Evolutionary conservation across 2,797 vertebrate genomes (phyloP), one percentile per base, ranked within the genome.

Genomic region (Tarsius wallacei): DNA sequence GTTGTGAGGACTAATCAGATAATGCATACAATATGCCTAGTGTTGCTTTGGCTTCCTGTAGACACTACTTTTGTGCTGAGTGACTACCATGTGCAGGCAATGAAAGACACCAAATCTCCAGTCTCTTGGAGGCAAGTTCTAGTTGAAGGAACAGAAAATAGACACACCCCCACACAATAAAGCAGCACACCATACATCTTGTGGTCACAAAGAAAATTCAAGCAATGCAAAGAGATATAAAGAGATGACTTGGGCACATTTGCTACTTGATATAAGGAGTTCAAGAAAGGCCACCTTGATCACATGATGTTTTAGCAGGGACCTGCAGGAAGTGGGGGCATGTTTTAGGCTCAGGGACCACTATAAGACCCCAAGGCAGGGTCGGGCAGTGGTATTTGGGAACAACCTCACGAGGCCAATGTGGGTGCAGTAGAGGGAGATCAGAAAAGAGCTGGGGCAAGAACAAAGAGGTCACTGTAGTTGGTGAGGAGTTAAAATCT

Each of bases 71-170:
- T 24, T 28, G 21, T 49, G 26, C 66, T 59, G 55, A 83, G n/a
- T 36, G 36, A 85, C 3, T 77, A 85, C n/a, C 78, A 28, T 21
- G 21, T 36, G 4, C 3, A 95, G 59, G 19, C n/a, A 94, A 42
- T 36, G 87, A 63, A 73, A 81, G 26, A 66, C 93, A 82, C 19
- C 21, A 87, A 94, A 28, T 49, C 7, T 7, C 28, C 5, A 19
- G 7, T 89, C 55, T 71, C 13, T 71, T 73, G 49, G 33, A 73
- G 13, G 4, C 64, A 19, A 68, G 14, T 80, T 87, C 15, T 96
- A 86, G 53, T 57, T 42, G 33, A 95, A 9, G 64, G 7, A 70
- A 33, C 5, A 97, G 76, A 78, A 97, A 93, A 84, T 5, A 47
- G 47, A 33, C 47, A 59, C 49, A 28, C 5, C 19, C 15, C 4